Evolutionary conservation across 2,888 invertebrate genomes (phyloP).

Genomic region (Pinctada fucata): DNA sequence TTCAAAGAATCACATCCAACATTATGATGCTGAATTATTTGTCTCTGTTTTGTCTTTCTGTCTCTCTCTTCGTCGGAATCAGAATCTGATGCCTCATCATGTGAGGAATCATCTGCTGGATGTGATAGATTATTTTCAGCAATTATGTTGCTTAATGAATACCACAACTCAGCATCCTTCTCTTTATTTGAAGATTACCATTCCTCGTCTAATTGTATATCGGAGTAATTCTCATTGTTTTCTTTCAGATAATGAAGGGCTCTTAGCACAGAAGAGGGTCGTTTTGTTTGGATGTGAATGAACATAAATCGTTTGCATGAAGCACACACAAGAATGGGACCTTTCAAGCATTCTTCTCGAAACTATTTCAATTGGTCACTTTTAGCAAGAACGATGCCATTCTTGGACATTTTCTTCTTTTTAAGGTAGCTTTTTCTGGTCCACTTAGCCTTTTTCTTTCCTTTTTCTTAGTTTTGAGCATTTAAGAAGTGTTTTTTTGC

Average conservation of each 20-base stretch:
- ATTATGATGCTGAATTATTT: background rate
- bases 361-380: conserved; percentile 2
- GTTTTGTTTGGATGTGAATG: conserved; percentile 17
- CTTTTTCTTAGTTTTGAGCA: too few species aligned
- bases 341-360: conserved; percentile 3
- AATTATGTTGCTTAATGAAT: conserved; percentile 3
- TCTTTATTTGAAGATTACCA: conserved; percentile 14
- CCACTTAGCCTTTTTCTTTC: background rate
- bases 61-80: conserved; percentile 18
- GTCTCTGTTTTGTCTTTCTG: background rate
- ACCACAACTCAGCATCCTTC: conserved; percentile 17
- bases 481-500: too few species aligned
- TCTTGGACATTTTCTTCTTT: conserved; percentile 2
- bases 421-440: conserved; percentile 5
- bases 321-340: conserved; percentile 13
- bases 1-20: background rate
- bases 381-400: conserved; percentile 5
- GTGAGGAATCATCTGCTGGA: background rate
- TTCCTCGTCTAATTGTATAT: conserved; percentile 13
- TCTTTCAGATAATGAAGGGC: conserved; percentile 21
- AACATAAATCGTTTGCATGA: conserved; percentile 11
- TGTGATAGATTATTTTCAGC: background rate
- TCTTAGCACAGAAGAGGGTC: conserved; percentile 10
- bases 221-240: conserved; percentile 20
- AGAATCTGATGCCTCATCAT: conserved; percentile 1